Conservation (phyloP, 2,113 vertebrate genomes). For the Semicossyphus pulcher region DNA sequence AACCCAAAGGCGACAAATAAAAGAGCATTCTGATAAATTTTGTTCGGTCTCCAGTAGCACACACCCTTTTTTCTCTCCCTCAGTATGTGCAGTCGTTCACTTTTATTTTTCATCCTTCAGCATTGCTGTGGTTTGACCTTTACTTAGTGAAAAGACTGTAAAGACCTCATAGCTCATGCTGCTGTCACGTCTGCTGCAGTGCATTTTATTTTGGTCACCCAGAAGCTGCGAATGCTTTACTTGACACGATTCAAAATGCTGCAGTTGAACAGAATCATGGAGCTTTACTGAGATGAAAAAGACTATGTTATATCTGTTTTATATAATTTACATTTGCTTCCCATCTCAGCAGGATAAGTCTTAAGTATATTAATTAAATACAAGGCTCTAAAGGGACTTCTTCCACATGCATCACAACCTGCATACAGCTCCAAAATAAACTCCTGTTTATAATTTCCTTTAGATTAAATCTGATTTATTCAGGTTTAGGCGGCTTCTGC, state of each 20-base stretch:
- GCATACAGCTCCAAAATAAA: no score
- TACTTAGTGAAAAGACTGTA: neutral
- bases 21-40: neutral
- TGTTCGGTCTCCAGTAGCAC: neutral
- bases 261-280: neutral
- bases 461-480: no score
- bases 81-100: neutral
- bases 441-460: no score
- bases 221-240: neutral
- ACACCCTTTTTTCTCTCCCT: constrained; percentile 7
- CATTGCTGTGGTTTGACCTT: constrained; percentile 19
- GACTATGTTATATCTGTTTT: neutral
- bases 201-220: constrained; percentile 4
- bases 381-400: neutral
- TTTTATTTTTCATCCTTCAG: constrained; percentile 32
- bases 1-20: neutral
- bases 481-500: no score
- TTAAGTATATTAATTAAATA: constrained; percentile 3
- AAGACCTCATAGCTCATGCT: neutral
- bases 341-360: neutral
- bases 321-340: neutral
- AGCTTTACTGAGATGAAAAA: neutral
- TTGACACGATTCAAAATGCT: no score
- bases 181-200: neutral
- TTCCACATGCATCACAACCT: no score